A percentile compares a stretch with the other conserved stretches of the same genome.
phyloP scores from a whole-genome alignment of 2,797 vertebrate species.

The Mormyrus proboscirostris region DNA sequence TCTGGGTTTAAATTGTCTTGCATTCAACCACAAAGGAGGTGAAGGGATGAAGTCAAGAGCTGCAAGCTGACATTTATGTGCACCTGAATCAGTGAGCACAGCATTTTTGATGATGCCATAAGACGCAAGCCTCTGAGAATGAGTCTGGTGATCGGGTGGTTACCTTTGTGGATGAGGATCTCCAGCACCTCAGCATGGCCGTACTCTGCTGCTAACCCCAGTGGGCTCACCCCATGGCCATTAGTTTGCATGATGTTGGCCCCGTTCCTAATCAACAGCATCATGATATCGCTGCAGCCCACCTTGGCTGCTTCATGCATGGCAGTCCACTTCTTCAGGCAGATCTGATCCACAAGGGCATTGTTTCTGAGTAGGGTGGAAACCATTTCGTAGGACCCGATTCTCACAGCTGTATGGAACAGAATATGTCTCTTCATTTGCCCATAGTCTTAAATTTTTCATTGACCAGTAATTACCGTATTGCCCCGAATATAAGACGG shows the following conservation, averaged over 20 bases:
- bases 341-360: slow-evolving; percentile 68
- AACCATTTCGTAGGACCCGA: slow-evolving; percentile 63
- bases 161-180: slow-evolving; percentile 78
- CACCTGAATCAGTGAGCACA: not conserved
- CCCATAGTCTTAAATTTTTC: not conserved
- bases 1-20: not conserved
- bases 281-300: slow-evolving; percentile 63
- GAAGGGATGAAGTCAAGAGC: not conserved
- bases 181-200: slow-evolving; percentile 70
- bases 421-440: not conserved
- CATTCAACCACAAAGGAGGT: not conserved
- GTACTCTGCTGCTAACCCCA: slow-evolving; percentile 71
- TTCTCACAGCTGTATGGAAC: slow-evolving; percentile 59
- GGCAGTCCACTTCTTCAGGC: slow-evolving; percentile 70
- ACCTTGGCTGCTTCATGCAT: slow-evolving; percentile 77
- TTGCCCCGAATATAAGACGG: not conserved
- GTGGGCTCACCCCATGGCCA: slow-evolving; percentile 65
- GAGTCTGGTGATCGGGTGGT: not conserved
- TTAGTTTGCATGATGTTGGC: slow-evolving; percentile 65
- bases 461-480: not conserved
- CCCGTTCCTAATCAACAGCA: slow-evolving; percentile 68
- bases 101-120: not conserved
- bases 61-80: not conserved
- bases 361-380: slow-evolving; percentile 62
- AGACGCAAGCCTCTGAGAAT: not conserved